A percentile compares a stretch with the other conserved stretches of the same genome.
Conservation (phyloP, 2,888 invertebrate species). For the Eubasilissa splendida region DNA sequence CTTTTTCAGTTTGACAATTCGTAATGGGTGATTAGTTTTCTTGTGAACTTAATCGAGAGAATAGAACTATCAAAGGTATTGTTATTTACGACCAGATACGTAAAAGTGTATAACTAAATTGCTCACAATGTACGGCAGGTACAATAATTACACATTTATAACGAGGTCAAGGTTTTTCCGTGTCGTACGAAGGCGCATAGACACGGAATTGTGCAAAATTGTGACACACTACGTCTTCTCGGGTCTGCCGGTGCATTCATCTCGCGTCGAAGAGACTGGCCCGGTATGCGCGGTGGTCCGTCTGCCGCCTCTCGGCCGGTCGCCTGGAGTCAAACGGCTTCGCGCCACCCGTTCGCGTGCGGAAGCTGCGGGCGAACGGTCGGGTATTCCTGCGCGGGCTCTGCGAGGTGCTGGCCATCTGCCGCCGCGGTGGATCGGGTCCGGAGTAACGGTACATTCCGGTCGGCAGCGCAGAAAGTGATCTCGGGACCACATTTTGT, state of each 20-base stretch:
- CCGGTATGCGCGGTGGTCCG: constrained; percentile 7
- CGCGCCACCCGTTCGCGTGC: background rate
- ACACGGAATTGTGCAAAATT: constrained; percentile 22
- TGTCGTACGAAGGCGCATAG: constrained; percentile 2
- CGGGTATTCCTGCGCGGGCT: background rate
- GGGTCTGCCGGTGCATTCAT: constrained; percentile 34
- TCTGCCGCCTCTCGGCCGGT: constrained; percentile 15
- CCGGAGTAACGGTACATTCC: constrained; percentile 27
- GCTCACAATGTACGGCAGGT: too few relatives aligned
- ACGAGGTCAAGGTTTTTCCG: constrained; percentile 34
- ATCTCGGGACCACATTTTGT: constrained; percentile 20
- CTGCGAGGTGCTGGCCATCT: background rate
- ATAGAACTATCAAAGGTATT: too few relatives aligned
- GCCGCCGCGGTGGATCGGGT: background rate
- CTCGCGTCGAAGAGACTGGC: constrained; percentile 27
- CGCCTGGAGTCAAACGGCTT: background rate
- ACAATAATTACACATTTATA: background rate
- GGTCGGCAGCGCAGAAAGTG: constrained; percentile 35
- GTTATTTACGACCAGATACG: too few relatives aligned
- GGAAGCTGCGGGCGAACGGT: background rate
- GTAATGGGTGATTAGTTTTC: too few relatives aligned
- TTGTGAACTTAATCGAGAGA: too few relatives aligned
- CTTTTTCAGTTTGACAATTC: too few relatives aligned
- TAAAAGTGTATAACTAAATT: too few relatives aligned
- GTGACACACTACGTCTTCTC: constrained; percentile 1